Base-by-base conservation (phyloP, 1,140 invertebrate species). In the Neocloeon triangulifer region DNA sequence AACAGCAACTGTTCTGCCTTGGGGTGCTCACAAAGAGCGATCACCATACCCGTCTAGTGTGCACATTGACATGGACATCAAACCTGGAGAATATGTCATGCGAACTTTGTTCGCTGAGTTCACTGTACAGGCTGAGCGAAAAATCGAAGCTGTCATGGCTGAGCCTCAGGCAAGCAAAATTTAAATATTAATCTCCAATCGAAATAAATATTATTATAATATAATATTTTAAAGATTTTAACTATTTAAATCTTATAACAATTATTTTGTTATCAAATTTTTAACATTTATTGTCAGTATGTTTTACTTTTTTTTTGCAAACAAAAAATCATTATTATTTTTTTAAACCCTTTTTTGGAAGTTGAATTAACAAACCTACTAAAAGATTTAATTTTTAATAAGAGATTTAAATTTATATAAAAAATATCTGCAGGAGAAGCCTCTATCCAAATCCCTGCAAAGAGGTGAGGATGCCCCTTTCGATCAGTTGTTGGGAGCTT, bases 11-110 rank as follows among this genome's bases (percentile, higher is more conserved):
- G n/a, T n/a, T n/a, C n/a, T 84, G 33, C 77, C 79, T 20, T 84
- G 79, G 79, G 74, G 76, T 35, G 68, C 68, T 9, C 69, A 76
- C 37, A 81, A 81, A 46, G 76, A 76, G 45, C 57, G 73, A 19
- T 59, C 64, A 0, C 58, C 62, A 21, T 56, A 65, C 18, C 61
- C 68, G 30, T 34, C 40, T 14, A 52, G 57, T 34, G 47, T 59
- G 14, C 57, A 52, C 34, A 43, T 49, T 3, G 72, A 76, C 38
- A 64, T 66, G 41, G 68, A 76, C 48, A 48, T 76, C 10, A 56
- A 73, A 34, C 82, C 86, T 0, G 89, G 89, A 13, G 89, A 95
- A 51, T 94, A 80, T 60, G 84, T 95, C 2, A 86, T 96, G 73
- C 62, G 84, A 27, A 82, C 77, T 20, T 61, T 96, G 0, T 96